phyloP scores from a whole-genome alignment of 2,113 vertebrate genomes.

The Salvelinus alpinus region DNA sequence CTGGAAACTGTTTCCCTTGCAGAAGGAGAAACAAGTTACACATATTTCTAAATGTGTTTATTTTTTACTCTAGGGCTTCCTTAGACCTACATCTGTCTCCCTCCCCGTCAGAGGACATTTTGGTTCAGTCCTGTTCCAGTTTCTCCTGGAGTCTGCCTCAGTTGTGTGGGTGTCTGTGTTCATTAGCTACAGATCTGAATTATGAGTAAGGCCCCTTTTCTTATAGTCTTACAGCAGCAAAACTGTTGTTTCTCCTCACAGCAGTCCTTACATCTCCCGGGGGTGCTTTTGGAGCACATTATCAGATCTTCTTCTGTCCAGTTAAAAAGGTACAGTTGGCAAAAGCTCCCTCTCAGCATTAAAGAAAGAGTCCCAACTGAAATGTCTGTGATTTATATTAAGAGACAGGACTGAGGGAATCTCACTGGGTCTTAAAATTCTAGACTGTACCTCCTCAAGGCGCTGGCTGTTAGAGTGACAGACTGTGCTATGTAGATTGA shows the following conservation, averaged over 20 bases:
- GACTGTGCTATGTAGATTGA: constrained; percentile 19
- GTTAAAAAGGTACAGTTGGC: constrained; percentile 38
- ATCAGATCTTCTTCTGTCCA: constrained; percentile 52
- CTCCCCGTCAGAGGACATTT: constrained; percentile 23
- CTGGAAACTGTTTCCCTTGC: no score
- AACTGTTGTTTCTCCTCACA: constrained; percentile 45
- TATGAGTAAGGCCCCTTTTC: constrained; percentile 27
- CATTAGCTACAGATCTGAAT: constrained; percentile 47
- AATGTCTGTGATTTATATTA: no score
- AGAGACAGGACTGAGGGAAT: not conserved
- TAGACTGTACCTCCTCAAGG: not conserved
- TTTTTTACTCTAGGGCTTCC: not conserved
- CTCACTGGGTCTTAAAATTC: constrained; percentile 22
- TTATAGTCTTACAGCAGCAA: constrained; percentile 44
- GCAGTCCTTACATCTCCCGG: constrained; percentile 45
- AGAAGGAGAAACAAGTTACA: not conserved
- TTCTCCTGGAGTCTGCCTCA: constrained; percentile 15
- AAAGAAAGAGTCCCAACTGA: constrained; percentile 1
- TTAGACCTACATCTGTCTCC: constrained; percentile 20
- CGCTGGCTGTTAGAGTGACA: constrained; percentile 4
- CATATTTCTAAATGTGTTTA: constrained; percentile 15
- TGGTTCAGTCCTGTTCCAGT: constrained; percentile 28
- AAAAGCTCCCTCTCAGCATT: constrained; percentile 32
- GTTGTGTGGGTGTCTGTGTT: constrained; percentile 41
- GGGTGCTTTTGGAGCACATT: constrained; percentile 56